Evolutionary conservation across 2,113 vertebrate genomes (phyloP).

Genomic region (Neolamprologus ventralis): DNA sequence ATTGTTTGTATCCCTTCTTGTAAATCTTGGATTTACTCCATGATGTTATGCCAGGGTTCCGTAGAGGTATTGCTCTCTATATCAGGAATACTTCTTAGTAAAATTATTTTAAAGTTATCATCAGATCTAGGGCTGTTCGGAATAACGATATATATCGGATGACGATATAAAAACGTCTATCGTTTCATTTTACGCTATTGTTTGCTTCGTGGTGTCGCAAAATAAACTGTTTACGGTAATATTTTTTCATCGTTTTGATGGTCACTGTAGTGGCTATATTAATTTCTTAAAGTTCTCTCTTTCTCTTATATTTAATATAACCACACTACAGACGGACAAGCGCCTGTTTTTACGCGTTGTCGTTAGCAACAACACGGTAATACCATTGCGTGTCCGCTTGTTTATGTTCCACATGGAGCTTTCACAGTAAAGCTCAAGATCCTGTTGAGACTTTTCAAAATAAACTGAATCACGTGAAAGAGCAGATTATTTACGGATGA

Average conservation of each 20-base stretch:
- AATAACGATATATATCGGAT: not conserved
- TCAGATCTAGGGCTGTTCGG: not conserved
- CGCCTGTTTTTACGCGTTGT: too few species aligned
- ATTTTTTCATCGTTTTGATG: not conserved
- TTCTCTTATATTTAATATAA: too few species aligned
- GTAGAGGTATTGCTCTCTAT: not conserved
- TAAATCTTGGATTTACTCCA: not conserved
- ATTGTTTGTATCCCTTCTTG: not conserved
- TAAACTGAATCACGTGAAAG: not conserved
- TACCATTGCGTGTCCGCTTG: rapidly evolving
- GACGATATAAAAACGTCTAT: not conserved
- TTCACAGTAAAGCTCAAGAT: not conserved
- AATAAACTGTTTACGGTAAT: not conserved
- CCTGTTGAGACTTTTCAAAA: not conserved
- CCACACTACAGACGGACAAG: too few species aligned
- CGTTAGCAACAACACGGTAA: not conserved
- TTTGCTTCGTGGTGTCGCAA: rapidly evolving
- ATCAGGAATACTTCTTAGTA: not conserved
- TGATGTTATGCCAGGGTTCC: not conserved
- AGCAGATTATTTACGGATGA: not conserved
- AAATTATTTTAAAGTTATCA: not conserved
- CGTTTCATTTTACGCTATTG: rapidly evolving
- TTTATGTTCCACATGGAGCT: not conserved
- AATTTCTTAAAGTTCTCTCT: too few species aligned
- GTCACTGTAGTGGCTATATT: not conserved